Evolutionary conservation across 2,113 vertebrate species (phyloP).

Genomic region (Sebastes schlegelii): DNA sequence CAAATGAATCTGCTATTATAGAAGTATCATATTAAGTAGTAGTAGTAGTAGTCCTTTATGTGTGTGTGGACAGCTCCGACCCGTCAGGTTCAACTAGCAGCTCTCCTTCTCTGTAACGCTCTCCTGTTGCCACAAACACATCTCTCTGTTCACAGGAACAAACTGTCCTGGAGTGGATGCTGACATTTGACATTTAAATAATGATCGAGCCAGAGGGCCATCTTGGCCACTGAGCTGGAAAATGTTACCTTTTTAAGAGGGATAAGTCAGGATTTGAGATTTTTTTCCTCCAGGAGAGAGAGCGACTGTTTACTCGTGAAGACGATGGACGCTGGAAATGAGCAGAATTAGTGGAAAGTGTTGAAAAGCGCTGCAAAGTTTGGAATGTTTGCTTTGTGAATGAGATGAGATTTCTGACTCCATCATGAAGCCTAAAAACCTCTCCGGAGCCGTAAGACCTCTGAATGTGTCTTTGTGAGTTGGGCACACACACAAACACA

Average conservation of each 20-base stretch:
- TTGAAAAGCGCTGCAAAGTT: constrained; percentile 67
- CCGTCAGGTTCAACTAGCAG: background rate
- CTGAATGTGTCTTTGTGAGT: constrained; percentile 74
- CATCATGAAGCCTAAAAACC: constrained; percentile 59
- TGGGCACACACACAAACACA: background rate
- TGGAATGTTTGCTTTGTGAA: constrained; percentile 76
- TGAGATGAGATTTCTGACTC: constrained; percentile 72
- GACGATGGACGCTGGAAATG: constrained; percentile 63
- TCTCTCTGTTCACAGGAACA: constrained; percentile 40
- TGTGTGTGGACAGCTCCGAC: background rate
- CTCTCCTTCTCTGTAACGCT: constrained; percentile 4
- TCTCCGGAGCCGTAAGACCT: constrained; percentile 46
- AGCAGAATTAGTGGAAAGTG: constrained; percentile 72
- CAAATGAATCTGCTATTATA: background rate
- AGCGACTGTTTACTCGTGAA: constrained; percentile 60
- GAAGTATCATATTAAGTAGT: background rate
- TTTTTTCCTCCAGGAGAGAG: constrained; percentile 57
- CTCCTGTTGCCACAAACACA: constrained; percentile 23
- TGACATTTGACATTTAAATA: constrained; percentile 61
- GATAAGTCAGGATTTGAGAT: constrained; percentile 47
- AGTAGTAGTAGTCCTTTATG: background rate
- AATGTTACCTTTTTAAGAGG: constrained; percentile 61
- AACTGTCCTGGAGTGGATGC: constrained; percentile 28
- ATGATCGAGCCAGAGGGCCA: constrained; percentile 42
- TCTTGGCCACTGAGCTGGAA: constrained; percentile 65